Evolutionary conservation across 2,888 invertebrate species (phyloP).

Genomic region (Mycalesis mineus): DNA sequence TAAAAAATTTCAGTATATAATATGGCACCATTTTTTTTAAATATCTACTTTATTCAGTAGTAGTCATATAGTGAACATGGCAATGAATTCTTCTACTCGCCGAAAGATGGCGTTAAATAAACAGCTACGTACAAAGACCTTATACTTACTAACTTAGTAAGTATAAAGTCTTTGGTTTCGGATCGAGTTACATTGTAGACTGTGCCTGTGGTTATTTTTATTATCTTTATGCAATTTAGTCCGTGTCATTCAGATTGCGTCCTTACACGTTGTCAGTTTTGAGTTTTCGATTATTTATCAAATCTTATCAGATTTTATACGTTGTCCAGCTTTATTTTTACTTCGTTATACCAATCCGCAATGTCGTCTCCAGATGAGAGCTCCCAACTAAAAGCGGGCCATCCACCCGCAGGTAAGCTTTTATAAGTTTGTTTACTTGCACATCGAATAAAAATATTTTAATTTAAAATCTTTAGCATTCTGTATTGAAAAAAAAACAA

Average conservation of each 20-base stretch:
- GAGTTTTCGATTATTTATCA: conserved; percentile 42
- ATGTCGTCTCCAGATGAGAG: conserved; percentile 79
- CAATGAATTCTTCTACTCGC: neutral
- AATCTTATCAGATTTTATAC: conserved; percentile 42
- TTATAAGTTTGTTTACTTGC: conserved; percentile 40
- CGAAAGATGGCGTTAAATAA: neutral
- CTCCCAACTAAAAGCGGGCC: conserved; percentile 88
- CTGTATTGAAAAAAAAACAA: neutral
- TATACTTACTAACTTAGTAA: too few species aligned
- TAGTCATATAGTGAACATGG: too few species aligned
- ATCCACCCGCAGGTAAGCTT: conserved; percentile 91
- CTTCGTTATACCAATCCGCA: conserved; percentile 25
- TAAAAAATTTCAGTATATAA: too few species aligned
- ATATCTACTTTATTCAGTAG: too few species aligned
- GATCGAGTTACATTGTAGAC: too few species aligned
- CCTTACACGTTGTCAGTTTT: conserved; percentile 59
- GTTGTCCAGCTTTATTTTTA: conserved; percentile 19
- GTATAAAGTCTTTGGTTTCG: too few species aligned
- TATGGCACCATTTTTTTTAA: too few species aligned
- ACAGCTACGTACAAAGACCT: too few species aligned
- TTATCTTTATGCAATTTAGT: conserved; percentile 6
- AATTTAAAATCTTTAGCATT: neutral
- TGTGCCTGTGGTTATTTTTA: neutral
- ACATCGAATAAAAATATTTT: neutral
- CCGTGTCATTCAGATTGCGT: conserved; percentile 16